Evolutionary conservation across 2,888 invertebrate genomes (phyloP).

Genomic region (Hydraecia micacea): DNA sequence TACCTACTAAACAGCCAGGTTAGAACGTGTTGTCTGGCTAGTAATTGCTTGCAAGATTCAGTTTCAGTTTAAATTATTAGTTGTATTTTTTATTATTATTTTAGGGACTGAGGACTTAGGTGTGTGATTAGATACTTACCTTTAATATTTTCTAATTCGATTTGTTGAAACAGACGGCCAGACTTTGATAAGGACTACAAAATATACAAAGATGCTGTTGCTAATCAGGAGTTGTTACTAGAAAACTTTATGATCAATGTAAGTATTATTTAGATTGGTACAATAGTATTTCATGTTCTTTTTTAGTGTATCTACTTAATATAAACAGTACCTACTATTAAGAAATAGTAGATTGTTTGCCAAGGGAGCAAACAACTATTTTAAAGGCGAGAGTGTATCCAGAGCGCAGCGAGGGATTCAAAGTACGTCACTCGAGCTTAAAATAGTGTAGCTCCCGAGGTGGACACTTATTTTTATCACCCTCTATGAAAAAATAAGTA

Average conservation of each 20-base stretch:
- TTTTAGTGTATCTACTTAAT: background rate
- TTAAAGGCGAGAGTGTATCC: too few species aligned
- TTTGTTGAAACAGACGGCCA: conserved; percentile 78
- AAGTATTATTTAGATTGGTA: conserved; percentile 63
- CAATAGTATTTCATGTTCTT: background rate
- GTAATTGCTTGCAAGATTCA: background rate
- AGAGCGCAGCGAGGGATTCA: too few species aligned
- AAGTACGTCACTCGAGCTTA: too few species aligned
- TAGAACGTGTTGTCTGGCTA: background rate
- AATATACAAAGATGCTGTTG: conserved; percentile 92
- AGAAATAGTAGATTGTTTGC: too few species aligned
- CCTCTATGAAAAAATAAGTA: too few species aligned
- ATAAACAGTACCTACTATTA: background rate
- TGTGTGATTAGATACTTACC: background rate
- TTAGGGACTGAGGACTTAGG: background rate
- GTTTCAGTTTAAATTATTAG: background rate
- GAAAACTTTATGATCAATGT: conserved; percentile 93
- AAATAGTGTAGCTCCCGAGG: too few species aligned
- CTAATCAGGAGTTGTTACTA: conserved; percentile 93
- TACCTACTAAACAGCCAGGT: background rate
- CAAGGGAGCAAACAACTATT: too few species aligned
- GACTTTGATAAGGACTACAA: conserved; percentile 95
- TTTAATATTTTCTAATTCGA: background rate
- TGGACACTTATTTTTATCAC: too few species aligned
- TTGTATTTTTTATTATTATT: background rate